A percentile compares a stretch with the other conserved stretches of the same genome.
These are phyloP conservation scores for Forpus xanthops DNA, from an alignment of 2,797 vertebrate species.

Conservation along the genomic window DNA sequence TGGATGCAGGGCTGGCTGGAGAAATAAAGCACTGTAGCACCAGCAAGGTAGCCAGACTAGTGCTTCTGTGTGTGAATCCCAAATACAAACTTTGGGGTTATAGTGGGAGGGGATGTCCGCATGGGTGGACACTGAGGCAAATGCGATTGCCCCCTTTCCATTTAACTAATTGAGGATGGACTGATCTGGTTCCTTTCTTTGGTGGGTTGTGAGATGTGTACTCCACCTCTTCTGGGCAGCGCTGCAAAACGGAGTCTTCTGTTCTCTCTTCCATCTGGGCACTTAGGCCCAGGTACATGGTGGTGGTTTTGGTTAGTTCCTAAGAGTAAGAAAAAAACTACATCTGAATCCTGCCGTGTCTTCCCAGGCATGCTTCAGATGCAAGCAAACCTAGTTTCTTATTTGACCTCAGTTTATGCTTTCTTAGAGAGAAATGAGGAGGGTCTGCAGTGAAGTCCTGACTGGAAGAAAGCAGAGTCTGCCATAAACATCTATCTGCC, in stretches of 20 bases:
- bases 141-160: not conserved
- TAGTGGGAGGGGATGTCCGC: not conserved
- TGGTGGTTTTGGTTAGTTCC: not conserved
- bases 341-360: not conserved
- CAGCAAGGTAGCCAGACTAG: not conserved
- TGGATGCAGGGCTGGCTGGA: not conserved
- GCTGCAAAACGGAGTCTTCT: not conserved
- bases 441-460: not conserved
- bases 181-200: not conserved
- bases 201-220: not conserved
- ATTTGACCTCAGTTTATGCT: not conserved
- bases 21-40: not conserved
- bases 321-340: not conserved
- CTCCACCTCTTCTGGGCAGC: not conserved
- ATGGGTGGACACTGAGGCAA: fast-evolving
- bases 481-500: not conserved
- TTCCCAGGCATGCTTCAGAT: fast-evolving
- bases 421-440: not conserved
- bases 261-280: not conserved
- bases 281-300: not conserved
- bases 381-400: not conserved
- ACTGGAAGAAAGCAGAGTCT: not conserved
- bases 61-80: not conserved
- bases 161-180: not conserved
- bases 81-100: fast-evolving